Evolutionary conservation across 2,797 vertebrate species (phyloP).

Genomic region (Holocentrus rufus): DNA sequence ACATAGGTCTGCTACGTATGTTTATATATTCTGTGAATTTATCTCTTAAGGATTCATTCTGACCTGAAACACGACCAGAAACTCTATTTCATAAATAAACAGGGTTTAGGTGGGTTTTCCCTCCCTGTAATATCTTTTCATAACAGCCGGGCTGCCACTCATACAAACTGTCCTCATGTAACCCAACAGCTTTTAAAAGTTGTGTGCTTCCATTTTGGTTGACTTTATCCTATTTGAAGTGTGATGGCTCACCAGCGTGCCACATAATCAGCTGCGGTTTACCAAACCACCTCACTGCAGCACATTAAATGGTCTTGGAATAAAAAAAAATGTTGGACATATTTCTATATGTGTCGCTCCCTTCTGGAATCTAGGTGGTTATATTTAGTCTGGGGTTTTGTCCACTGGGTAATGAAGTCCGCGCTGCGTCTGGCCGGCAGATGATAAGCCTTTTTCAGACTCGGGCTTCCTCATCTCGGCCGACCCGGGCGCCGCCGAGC

Average conservation of each 20-base stretch:
- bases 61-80: neutral
- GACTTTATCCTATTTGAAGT: constrained; percentile 44
- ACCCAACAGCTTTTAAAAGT: constrained; percentile 38
- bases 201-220: constrained; percentile 43
- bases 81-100: constrained; percentile 6
- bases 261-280: constrained; percentile 19
- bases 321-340: constrained; percentile 15
- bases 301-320: constrained; percentile 28
- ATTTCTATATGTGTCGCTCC: constrained; percentile 53
- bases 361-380: constrained; percentile 54
- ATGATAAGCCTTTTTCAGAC: constrained; percentile 62
- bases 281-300: constrained; percentile 5
- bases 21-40: too few species aligned
- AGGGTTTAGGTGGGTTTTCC: constrained; percentile 3
- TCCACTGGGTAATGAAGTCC: constrained; percentile 66
- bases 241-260: constrained; percentile 46
- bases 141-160: too few species aligned
- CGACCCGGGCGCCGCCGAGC: constrained; percentile 39
- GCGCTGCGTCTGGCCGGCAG: constrained; percentile 48
- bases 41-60: neutral
- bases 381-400: constrained; percentile 66
- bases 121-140: constrained; percentile 9
- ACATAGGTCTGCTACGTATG: too few species aligned
- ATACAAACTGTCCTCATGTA: constrained; percentile 20
- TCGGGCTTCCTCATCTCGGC: constrained; percentile 60